Evolutionary conservation across 2,797 vertebrate species (phyloP), one percentile per base, ranked within the genome.

Genomic region (Myotis daubentonii): DNA sequence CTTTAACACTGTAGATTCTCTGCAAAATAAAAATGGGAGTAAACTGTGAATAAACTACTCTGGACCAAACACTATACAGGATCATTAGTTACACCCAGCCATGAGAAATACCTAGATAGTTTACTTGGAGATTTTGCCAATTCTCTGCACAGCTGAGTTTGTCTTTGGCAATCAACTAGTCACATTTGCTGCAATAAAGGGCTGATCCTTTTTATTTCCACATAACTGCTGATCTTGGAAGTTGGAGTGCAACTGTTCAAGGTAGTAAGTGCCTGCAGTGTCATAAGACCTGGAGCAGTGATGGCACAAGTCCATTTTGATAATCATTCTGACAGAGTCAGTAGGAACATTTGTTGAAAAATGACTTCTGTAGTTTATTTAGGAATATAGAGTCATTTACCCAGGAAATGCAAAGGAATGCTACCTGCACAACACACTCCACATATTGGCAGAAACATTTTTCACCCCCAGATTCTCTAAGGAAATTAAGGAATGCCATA

Each of bases 301-400:
- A 12, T 38, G 55, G 80, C 8, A 25, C 53, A 68, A 17, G 75
- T 96, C 96, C 97, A 96, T 97, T 97, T 97, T 95, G 53, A 95
- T 97, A 89, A 89, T 92, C 91, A 75, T 90, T 94, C 97, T 97
- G 97, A 96, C 95, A 98, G 81, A 79, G 82, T 79, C 97, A 87
- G 44, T 97, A 92, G 91, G 97, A 97, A 93, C 55, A 94, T 97
- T 93, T 98, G 81, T 97, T 92, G 90, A 97, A 94, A 85, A 96
- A 92, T 53, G 30, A 71, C 28, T 97, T 97, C 97, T 95, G 93
- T 96, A 93, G 97, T 97, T 97, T 91, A 97, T 97, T 97, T 91
- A 97, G 97, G 95, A 97, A 96, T 96, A 92, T 81, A 97, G 96
- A 97, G 97, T 96, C 97, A 96, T 95, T 93, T 94, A 53, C 51